Conservation (phyloP, 2,888 invertebrate species). For the Platycnemis pennipes region DNA sequence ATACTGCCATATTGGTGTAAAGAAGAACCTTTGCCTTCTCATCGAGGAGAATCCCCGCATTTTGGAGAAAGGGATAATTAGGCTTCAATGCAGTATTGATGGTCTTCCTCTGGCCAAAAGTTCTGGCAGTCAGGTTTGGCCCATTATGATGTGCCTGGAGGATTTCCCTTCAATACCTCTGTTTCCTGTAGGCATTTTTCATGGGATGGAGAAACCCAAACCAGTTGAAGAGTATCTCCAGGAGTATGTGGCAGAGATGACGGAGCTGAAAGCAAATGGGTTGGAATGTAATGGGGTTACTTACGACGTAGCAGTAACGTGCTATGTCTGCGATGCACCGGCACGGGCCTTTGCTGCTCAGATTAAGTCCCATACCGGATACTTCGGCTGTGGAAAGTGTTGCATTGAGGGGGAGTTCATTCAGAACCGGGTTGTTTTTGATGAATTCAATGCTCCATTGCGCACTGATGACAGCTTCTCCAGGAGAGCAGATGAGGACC, state of each 20-base stretch:
- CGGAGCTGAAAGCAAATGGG: slow-evolving; percentile 55
- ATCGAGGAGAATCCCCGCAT: not conserved
- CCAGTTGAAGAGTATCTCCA: slow-evolving; percentile 69
- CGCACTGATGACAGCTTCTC: slow-evolving; percentile 70
- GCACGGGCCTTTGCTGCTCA: slow-evolving; percentile 70
- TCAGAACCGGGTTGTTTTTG: not conserved
- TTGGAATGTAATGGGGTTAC: slow-evolving; percentile 20
- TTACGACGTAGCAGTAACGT: slow-evolving; percentile 62
- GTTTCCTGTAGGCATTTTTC: slow-evolving; percentile 69
- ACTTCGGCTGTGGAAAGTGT: slow-evolving; percentile 71
- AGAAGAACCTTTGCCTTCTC: not conserved
- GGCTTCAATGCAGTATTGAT: slow-evolving; percentile 67
- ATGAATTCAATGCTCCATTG: not conserved
- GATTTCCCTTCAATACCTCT: not conserved
- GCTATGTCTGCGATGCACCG: slow-evolving; percentile 71
- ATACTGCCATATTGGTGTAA: not conserved
- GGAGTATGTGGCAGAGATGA: slow-evolving; percentile 69
- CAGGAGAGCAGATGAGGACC: slow-evolving; percentile 64
- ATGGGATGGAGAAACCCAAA: slow-evolving; percentile 71
- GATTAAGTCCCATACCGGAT: slow-evolving; percentile 69
- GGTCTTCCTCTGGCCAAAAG: slow-evolving; percentile 72
- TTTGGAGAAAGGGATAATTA: slow-evolving; percentile 15
- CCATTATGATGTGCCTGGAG: slow-evolving; percentile 69
- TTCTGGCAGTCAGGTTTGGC: slow-evolving; percentile 71
- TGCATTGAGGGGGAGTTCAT: slow-evolving; percentile 57